These are phyloP conservation scores for Dendrocincla tyrannina DNA, from an alignment of 2,797 vertebrate genomes.

Conservation along the genomic window DNA sequence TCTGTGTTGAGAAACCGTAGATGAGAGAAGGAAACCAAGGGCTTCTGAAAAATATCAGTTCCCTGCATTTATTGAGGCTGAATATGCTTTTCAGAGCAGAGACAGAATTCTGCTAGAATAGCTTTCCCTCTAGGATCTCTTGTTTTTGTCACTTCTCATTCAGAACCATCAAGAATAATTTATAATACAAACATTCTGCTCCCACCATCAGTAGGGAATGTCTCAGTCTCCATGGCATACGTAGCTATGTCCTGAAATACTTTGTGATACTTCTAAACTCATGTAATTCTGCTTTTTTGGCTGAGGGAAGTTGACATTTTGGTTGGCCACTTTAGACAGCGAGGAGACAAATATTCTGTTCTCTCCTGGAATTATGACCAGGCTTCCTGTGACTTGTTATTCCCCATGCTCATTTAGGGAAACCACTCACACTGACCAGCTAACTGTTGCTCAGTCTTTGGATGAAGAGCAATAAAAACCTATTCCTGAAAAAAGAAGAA, in stretches of 20 bases:
- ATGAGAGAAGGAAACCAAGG: not conserved
- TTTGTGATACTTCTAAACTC: not conserved
- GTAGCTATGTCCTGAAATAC: not conserved
- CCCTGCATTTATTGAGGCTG: not conserved
- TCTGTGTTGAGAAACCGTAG: not conserved
- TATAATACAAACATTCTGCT: not conserved
- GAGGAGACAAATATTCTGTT: not conserved
- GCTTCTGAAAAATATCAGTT: not conserved
- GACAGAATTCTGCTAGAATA: not conserved
- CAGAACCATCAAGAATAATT: not conserved
- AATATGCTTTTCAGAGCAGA: not conserved
- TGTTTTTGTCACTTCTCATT: not conserved
- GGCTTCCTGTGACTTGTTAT: not conserved
- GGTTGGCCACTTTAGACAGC: not conserved
- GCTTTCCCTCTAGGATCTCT: not conserved
- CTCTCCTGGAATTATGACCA: not conserved
- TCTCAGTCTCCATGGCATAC: not conserved
- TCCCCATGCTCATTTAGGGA: not conserved
- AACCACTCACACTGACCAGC: not conserved
- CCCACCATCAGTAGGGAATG: not conserved
- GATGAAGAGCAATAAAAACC: not conserved
- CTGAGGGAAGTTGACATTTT: not conserved
- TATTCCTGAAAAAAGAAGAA: not conserved
- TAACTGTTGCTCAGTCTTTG: not conserved
- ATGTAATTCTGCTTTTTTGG: not conserved